A percentile compares a stretch with the other conserved stretches of the same genome.
These are phyloP conservation scores for Gyrodactylus salaris DNA, from an alignment of 1,140 invertebrate species.

Conservation along the genomic window DNA sequence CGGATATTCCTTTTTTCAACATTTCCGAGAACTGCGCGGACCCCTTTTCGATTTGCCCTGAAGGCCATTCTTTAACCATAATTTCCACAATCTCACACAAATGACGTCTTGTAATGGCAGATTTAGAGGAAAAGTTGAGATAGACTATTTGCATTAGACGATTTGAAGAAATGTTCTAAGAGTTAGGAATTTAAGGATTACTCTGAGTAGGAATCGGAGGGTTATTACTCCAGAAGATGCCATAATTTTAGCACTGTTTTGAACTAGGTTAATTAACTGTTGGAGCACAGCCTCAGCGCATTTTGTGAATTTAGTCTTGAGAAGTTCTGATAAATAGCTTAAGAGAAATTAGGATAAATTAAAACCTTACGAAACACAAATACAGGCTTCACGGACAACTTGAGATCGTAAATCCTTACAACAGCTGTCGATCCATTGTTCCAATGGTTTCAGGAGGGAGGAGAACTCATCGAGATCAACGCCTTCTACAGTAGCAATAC, in stretches of 20 bases:
- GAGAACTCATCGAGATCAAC: slow-evolving; percentile 47
- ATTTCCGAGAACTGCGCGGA: not conserved
- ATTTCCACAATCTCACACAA: not conserved
- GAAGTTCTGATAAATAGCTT: slow-evolving; percentile 40
- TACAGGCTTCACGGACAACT: slow-evolving; percentile 65
- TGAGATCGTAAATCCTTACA: slow-evolving; percentile 58
- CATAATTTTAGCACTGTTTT: slow-evolving; percentile 79
- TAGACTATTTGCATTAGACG: not conserved
- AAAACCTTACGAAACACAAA: slow-evolving; percentile 38
- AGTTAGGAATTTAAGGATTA: slow-evolving; percentile 11
- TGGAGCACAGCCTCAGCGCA: slow-evolving; percentile 45
- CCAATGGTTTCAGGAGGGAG: slow-evolving; percentile 37
- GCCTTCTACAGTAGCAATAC: slow-evolving; percentile 37
- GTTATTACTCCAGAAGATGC: slow-evolving; percentile 51
- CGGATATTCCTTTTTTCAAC: slow-evolving; percentile 3
- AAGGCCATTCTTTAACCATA: not conserved
- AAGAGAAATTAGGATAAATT: slow-evolving; percentile 9
- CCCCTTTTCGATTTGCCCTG: not conserved
- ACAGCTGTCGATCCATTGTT: slow-evolving; percentile 40
- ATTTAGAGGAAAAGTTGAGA: not conserved
- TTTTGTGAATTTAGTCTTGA: slow-evolving; percentile 45
- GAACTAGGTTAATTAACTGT: slow-evolving; percentile 52
- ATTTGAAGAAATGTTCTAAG: not conserved
- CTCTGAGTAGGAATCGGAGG: slow-evolving; percentile 50
- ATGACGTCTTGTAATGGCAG: not conserved